These are phyloP conservation scores for Geopemphigus sp. DNA, from an alignment of 1,140 invertebrate species.

Conservation along the genomic window DNA sequence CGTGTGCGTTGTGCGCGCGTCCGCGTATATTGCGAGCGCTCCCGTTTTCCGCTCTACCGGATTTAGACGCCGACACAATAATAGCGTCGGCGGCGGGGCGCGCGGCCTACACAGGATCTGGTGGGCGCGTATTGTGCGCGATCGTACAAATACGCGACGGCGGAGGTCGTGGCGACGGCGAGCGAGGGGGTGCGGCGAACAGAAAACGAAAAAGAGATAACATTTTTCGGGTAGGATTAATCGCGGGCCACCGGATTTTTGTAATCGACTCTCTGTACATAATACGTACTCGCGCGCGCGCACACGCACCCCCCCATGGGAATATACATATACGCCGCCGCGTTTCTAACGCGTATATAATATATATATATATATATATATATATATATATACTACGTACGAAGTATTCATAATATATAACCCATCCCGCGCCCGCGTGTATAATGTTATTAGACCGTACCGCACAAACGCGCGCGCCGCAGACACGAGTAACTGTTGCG, in stretches of 20 bases:
- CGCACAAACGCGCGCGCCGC: no score
- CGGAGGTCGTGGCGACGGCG: no score
- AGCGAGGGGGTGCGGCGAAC: no score
- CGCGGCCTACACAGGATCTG: conserved; percentile 12
- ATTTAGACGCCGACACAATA: conserved; percentile 32
- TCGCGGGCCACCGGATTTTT: conserved; percentile 48
- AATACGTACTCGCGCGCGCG: background rate
- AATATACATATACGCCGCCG: no score
- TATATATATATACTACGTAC: background rate
- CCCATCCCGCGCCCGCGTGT: background rate
- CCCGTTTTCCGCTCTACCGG: conserved; percentile 43
- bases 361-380: background rate
- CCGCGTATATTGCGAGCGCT: background rate
- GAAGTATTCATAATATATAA: background rate
- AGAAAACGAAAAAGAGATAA: conserved; percentile 32
- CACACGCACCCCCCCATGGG: conserved; percentile 7
- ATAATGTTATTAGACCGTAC: conserved; percentile 46
- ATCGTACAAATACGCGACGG: background rate
- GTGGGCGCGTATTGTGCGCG: conserved; percentile 27
- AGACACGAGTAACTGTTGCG: conserved; percentile 37
- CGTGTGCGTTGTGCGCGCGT: background rate
- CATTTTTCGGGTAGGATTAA: conserved; percentile 49
- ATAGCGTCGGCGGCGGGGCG: no score
- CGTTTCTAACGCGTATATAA: no score
- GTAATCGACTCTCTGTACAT: conserved; percentile 43